A percentile compares a stretch with the other conserved stretches of the same genome.
phyloP scores from a whole-genome alignment of 1,140 invertebrate genomes.

The Plectrocnemia conspersa region DNA sequence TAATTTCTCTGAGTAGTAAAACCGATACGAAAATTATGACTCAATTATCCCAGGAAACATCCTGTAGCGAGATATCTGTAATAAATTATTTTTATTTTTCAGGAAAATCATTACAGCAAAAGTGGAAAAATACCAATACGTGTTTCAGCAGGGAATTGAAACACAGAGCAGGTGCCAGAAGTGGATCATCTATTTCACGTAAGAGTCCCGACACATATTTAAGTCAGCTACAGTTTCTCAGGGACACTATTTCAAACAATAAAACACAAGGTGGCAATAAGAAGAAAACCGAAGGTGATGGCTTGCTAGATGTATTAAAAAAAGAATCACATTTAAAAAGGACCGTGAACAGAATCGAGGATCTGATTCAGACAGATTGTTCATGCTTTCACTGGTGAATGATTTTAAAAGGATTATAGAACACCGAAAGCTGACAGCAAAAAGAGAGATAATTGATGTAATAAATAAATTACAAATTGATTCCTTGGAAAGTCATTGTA shows the following conservation, averaged over 20 bases:
- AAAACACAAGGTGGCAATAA: too few species aligned
- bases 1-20: constrained; percentile 10
- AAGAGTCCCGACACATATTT: constrained; percentile 6
- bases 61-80: constrained; percentile 21
- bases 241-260: constrained; percentile 11
- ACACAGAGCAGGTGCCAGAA: not conserved
- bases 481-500: constrained; percentile 4
- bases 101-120: constrained; percentile 4
- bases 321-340: constrained; percentile 13
- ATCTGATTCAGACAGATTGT: constrained; percentile 17
- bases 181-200: constrained; percentile 11
- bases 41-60: constrained; percentile 13
- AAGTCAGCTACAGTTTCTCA: constrained; percentile 15
- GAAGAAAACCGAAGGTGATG: constrained; percentile 1
- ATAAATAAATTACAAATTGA: constrained; percentile 14
- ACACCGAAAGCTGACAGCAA: constrained; percentile 13
- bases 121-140: constrained; percentile 5
- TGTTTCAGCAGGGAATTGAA: constrained; percentile 15
- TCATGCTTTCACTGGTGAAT: constrained; percentile 15
- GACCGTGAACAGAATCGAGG: constrained; percentile 12
- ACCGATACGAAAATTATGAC: constrained; percentile 17
- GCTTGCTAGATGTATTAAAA: constrained; percentile 12
- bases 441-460: constrained; percentile 14
- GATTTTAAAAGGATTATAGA: constrained; percentile 13
- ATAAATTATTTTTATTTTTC: constrained; percentile 18